Evolutionary conservation across 2,888 invertebrate genomes (phyloP), one percentile per base, ranked within the genome.

Genomic region (Diaprepes abbreviatus): DNA sequence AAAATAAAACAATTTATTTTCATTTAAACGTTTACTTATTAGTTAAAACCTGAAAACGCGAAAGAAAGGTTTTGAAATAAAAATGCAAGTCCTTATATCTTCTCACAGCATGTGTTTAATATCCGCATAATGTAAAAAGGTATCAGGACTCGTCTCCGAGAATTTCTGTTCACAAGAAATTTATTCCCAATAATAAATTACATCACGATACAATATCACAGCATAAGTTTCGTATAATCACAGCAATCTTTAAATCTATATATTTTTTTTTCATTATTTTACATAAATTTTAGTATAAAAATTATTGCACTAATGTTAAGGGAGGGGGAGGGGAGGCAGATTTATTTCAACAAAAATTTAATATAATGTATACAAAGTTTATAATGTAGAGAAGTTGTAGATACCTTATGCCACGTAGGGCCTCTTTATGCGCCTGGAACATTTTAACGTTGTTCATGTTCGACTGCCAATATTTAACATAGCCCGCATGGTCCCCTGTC

Each of bases 401-500:
- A 88, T 92, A 96, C 95, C 95, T 95, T 89, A 99, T 93, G 87
- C 98, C 98, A 85, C 99, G 91, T 79, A 99, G 93, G 75, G 99
- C 96, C 89, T 99, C 99, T 90, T 99, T 98, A 86, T 99, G 99
- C 66, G 98, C 99, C 87, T 98, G 98, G 88, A 97, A 99, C 97
- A 99, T 98, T 90, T 99, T 98, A 67, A 99, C 99, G 87, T 99
- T 99, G 88, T 99, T 99, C 99, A 99, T 99, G 86, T 99, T 99
- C 79, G 97, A 96, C 88, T 99, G 99, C 99, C 99, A 99, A 87
- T 99, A 99, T 83, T 99, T 99, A 74, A 99, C 96, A 84, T 95
- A 99, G 70, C 99, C 99, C 58, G 94, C 93, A 84, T 98, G 98
- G 86, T 99, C 99, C 17, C 96, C 99, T 0, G 98, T 98, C 71